Base-by-base conservation (phyloP, 1,140 invertebrate genomes). In the Sinonovacula constricta region DNA sequence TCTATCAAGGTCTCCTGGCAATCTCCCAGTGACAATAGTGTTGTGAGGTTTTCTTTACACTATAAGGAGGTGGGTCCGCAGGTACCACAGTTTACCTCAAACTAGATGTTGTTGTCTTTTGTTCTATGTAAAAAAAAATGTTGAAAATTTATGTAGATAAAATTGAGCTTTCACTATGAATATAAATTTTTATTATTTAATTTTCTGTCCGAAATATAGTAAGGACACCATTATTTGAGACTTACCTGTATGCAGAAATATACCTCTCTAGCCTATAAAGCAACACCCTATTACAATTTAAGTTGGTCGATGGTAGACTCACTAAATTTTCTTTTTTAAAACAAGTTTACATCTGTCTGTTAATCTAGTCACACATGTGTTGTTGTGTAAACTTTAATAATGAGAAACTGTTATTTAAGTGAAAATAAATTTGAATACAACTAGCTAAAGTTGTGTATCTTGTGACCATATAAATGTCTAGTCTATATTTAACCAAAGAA, bases 1-100 rank as follows among this genome's bases (percentile, higher is more conserved):
- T 84, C 90, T 7, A 83, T 97, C 49, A 91, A 89, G 22, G 82
- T 97, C 1, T 88, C 91, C 0, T 96, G 95, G 95, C 90, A 90
- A 1, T 91, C 93, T 18, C 91, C 92, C 15, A 36, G 77, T 7
- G 90, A 91, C 71, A 51, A 82, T n/a, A 88, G 84, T 31, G 83
- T 85, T 22, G 24, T 80, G 3, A 71, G 85, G 2, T 82, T 89
- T 67, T 78, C 56, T 15, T 72, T 81, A 45, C 39, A 62, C 15
- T 84, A 79, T 79, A 69, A 66, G 51, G 67, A 83, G 85, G 85
- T 85, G 67, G 22, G 65, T 33, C 39, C 18, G 7, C 39, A 45
- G 7, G 39, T 45, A 45, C 7, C 7, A 10, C 18, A 45, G 7
- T 18, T 45, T 10, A 45, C 39, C 7, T 7, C 39, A 10, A 45